Evolutionary conservation across 2,797 vertebrate species (phyloP).

Genomic region (Mallotus villosus): DNA sequence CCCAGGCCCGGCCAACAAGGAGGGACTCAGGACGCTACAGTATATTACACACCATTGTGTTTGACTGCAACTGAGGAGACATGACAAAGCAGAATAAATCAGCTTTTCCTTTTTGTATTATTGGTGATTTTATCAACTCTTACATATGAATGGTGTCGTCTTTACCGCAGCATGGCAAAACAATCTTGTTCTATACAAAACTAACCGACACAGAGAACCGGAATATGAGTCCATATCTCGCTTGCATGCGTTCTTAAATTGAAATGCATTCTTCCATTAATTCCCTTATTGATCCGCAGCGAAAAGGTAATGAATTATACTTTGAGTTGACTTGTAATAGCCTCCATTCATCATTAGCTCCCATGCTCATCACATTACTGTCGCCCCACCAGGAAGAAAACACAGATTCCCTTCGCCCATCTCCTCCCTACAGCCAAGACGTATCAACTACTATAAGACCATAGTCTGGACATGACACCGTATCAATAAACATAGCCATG

Average conservation of each 20-base stretch:
- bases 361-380: conserved; percentile 57
- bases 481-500: conserved; percentile 51
- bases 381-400: conserved; percentile 54
- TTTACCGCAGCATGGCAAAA: conserved; percentile 47
- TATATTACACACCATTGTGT: conserved; percentile 56
- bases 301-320: conserved; percentile 60
- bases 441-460: conserved; percentile 70
- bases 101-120: conserved; percentile 57
- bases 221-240: conserved; percentile 50
- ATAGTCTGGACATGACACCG: conserved; percentile 45
- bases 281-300: conserved; percentile 70
- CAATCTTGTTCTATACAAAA: conserved; percentile 47
- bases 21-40: conserved; percentile 48
- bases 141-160: conserved; percentile 64
- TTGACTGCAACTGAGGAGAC: conserved; percentile 49
- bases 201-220: not conserved
- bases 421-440: conserved; percentile 49
- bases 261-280: conserved; percentile 74
- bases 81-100: conserved; percentile 67
- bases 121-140: conserved; percentile 60
- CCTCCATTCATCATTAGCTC: conserved; percentile 66
- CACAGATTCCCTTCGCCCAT: conserved; percentile 51
- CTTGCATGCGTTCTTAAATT: conserved; percentile 63
- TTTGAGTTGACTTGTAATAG: conserved; percentile 67
- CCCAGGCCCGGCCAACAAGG: conserved; percentile 36